Evolutionary conservation across 2,888 invertebrate species (phyloP).

Genomic region (Mythimna lalbum): DNA sequence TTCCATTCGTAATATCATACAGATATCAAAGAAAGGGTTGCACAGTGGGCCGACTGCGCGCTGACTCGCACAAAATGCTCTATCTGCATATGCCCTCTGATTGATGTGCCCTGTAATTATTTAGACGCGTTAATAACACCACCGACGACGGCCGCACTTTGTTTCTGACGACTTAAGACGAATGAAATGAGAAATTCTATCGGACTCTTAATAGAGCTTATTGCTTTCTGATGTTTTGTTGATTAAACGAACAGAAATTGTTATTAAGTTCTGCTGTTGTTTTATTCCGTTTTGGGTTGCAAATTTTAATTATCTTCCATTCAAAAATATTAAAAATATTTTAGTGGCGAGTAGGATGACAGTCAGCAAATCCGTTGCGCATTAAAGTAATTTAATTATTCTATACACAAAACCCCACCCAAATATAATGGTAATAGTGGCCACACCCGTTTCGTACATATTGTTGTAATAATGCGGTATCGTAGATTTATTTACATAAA

Average conservation of each 20-base stretch:
- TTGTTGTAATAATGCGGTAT: constrained; percentile 86
- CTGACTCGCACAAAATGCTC: constrained; percentile 90
- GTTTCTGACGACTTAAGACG: constrained; percentile 90
- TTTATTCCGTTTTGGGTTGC: constrained; percentile 75
- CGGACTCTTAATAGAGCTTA: constrained; percentile 87
- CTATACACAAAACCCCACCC: constrained; percentile 80
- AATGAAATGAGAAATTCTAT: constrained; percentile 90
- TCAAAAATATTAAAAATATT: constrained; percentile 51
- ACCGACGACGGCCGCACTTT: constrained; percentile 88
- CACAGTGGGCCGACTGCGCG: constrained; percentile 85
- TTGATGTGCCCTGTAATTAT: constrained; percentile 91
- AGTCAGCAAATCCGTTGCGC: constrained; percentile 63
- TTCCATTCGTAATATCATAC: constrained; percentile 87
- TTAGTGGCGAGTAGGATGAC: constrained; percentile 51
- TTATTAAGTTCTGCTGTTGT: constrained; percentile 76
- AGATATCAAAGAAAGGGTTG: constrained; percentile 90
- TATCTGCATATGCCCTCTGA: constrained; percentile 89
- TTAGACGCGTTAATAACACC: constrained; percentile 91
- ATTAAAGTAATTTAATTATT: constrained; percentile 76
- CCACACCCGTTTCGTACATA: constrained; percentile 84
- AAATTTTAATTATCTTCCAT: constrained; percentile 72
- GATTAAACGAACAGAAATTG: constrained; percentile 85
- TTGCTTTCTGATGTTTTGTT: constrained; percentile 89
- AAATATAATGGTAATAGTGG: constrained; percentile 80
- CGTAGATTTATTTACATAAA: constrained; percentile 90